Evolutionary conservation across 1,140 invertebrate species (phyloP).

Genomic region (Drosophila aff.): DNA sequence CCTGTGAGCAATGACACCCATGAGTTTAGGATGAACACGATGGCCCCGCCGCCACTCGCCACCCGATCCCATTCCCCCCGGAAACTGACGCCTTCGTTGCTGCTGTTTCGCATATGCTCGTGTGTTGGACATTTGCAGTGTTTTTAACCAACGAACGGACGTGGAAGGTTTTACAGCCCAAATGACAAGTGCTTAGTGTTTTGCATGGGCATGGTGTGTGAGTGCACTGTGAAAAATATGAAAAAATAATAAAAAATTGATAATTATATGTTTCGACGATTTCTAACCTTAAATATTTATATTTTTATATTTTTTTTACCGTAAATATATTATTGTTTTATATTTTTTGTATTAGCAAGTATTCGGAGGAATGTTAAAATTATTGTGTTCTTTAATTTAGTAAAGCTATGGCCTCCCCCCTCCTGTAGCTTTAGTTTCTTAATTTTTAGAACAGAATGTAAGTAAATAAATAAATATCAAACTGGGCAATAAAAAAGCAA

Average conservation of each 20-base stretch:
- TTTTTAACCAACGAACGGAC: conserved; percentile 58
- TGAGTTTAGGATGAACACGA: conserved; percentile 58
- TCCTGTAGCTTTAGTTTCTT: too few species aligned
- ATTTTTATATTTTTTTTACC: too few species aligned
- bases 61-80: not conserved
- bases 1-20: conserved; percentile 67
- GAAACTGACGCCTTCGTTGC: conserved; percentile 17
- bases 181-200: conserved; percentile 72
- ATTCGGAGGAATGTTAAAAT: too few species aligned
- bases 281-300: too few species aligned
- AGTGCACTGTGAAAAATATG: conserved; percentile 5
- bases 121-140: conserved; percentile 59
- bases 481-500: too few species aligned
- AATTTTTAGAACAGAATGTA: too few species aligned
- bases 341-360: too few species aligned
- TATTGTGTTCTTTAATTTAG: too few species aligned
- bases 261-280: not conserved
- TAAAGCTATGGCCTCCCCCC: too few species aligned
- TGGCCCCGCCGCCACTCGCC: not conserved
- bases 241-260: fast-evolving
- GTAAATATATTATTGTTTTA: too few species aligned
- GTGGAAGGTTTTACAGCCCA: conserved; percentile 58
- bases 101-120: conserved; percentile 27
- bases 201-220: conserved; percentile 30
- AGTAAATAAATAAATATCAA: too few species aligned